Base-by-base conservation (phyloP, 2,888 invertebrate genomes). In the Acronicta leporina region DNA sequence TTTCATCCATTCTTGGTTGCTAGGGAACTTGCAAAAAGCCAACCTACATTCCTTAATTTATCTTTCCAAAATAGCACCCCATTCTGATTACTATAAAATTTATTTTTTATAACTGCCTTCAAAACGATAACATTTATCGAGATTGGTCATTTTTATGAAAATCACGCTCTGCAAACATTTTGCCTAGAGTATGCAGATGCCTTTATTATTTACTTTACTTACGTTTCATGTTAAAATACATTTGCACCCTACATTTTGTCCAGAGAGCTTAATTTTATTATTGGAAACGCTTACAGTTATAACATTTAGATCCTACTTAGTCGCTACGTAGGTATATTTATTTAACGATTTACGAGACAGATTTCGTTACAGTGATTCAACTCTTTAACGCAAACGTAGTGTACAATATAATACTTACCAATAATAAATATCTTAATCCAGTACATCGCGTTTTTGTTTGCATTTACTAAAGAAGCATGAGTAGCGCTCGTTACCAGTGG, bases 11-110 rank as follows among this genome's bases (percentile, higher is more conserved):
- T 70, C 53, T 63, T 38, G 38, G 27, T 80, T 84, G 86, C 82
- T 83, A 87, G 86, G 83, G 79, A 82, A 86, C 83, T 80, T 72
- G 75, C 86, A 82, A 87, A 84, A 70, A 38, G 20, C 79, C 75
- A 81, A 80, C 80, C 81, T 82, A 85, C 83, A 81, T 81, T 83
- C 83, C 84, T 87, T 87, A 90, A 79, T 90, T 89, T 88, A 92
- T 85, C 88, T 83, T 86, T 87, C 88, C 86, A 89, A 87, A 90
- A 92, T 94, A 94, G 93, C 93, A 94, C 93, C 93, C 91, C 91
- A 85, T 90, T 86, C 83, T 86, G 87, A 85, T 87, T 85, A 85
- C 72, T 81, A 76, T 77, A 81, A 27, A 71, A 77, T 80, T 80
- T 78, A 77, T 71, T 66, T 69, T 77, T 71, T 72, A 68, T 74